Conservation (phyloP, 2,113 vertebrate species). For the Bubalus kerabau region DNA sequence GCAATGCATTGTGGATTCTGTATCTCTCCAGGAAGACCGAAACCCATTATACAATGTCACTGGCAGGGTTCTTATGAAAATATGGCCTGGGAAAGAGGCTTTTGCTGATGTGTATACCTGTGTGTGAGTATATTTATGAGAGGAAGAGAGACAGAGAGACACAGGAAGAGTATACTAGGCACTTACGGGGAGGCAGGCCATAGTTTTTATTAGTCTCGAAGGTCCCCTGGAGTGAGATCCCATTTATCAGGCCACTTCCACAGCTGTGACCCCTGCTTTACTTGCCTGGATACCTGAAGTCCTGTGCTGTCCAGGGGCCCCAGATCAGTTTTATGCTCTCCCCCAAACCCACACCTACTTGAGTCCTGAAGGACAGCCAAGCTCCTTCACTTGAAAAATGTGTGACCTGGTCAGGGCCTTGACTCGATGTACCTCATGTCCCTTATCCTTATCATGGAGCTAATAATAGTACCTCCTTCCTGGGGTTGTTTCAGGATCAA, state of each 20-base stretch:
- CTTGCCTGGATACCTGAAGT: background rate
- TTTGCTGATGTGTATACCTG: background rate
- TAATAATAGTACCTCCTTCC: rapidly evolving
- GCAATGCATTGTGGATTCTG: background rate
- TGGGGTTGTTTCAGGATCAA: background rate
- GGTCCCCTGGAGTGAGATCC: background rate
- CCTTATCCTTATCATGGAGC: background rate
- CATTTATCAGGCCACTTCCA: background rate
- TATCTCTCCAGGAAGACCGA: too few relatives aligned
- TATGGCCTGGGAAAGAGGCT: background rate
- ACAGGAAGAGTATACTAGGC: background rate
- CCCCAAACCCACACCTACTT: rapidly evolving
- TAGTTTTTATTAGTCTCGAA: background rate
- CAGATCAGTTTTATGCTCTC: too few relatives aligned
- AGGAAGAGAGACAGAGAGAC: background rate
- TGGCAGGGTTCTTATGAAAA: background rate
- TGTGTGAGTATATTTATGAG: background rate
- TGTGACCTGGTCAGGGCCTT: background rate
- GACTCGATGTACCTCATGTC: background rate
- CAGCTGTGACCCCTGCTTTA: background rate
- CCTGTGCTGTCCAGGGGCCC: background rate
- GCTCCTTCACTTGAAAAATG: background rate
- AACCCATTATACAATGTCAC: rapidly evolving
- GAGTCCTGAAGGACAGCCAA: background rate
- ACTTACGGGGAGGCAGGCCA: background rate